Evolutionary conservation across 2,113 vertebrate genomes (phyloP).

Genomic region (Datnioides undecimradiatus): DNA sequence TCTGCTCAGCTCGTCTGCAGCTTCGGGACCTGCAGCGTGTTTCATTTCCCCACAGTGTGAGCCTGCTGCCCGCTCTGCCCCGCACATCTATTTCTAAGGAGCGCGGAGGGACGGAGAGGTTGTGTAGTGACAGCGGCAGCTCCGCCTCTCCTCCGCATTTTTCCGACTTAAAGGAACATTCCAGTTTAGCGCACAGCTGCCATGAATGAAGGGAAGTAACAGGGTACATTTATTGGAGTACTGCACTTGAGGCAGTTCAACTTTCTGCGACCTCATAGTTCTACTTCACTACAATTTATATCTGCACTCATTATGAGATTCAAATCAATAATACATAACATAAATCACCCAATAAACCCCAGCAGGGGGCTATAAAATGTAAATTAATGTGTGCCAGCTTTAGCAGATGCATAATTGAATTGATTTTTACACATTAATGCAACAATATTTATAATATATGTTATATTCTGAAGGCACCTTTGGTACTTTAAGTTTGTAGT

Average conservation of each 20-base stretch:
- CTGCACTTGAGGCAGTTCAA: background rate
- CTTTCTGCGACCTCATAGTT: background rate
- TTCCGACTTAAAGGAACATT: conserved; percentile 80
- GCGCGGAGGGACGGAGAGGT: conserved; percentile 36
- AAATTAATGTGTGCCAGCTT: no score
- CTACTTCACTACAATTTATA: no score
- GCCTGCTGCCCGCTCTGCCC: conserved; percentile 41
- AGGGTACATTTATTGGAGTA: background rate
- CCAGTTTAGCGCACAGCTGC: conserved; percentile 62
- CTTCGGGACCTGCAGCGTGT: conserved; percentile 63
- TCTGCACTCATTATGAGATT: no score
- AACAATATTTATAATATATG: no score
- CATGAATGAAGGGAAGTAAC: conserved; percentile 12
- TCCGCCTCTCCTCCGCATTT: conserved; percentile 70
- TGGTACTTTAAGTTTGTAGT: no score
- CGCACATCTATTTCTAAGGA: conserved; percentile 59
- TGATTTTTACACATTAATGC: no score
- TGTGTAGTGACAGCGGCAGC: conserved; percentile 67
- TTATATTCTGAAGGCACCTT: no score
- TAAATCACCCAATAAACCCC: no score
- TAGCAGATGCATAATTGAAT: no score
- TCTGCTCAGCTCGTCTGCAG: conserved; percentile 56
- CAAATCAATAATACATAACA: no score
- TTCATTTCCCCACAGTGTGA: conserved; percentile 70
- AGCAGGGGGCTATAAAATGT: no score